Conservation (phyloP, 2,888 invertebrate species). For the Campoplex capitator region DNA sequence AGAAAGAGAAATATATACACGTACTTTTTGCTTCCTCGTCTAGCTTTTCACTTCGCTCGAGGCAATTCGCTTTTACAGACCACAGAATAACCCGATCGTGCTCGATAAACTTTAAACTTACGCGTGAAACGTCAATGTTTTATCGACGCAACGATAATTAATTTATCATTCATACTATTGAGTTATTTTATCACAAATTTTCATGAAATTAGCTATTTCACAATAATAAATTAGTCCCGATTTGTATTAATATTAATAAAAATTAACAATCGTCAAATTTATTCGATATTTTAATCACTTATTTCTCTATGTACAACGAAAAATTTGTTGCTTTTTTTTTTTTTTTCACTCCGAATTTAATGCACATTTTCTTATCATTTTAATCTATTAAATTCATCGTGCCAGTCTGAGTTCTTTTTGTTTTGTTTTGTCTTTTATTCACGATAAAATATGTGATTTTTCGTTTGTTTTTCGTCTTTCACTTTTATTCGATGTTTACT, state of each 20-base stretch:
- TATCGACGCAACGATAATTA: background rate
- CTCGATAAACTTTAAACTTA: constrained; percentile 23
- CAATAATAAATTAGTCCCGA: background rate
- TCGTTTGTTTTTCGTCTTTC: background rate
- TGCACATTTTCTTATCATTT: background rate
- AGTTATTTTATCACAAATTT: background rate
- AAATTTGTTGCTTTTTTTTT: background rate
- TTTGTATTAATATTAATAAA: background rate
- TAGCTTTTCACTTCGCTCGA: constrained; percentile 45
- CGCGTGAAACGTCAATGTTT: background rate
- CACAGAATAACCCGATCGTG: constrained; percentile 24
- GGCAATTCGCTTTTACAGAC: constrained; percentile 27
- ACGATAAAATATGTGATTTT: background rate
- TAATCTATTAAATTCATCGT: background rate
- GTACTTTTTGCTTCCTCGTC: background rate
- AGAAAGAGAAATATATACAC: constrained; percentile 18
- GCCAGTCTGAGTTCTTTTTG: background rate
- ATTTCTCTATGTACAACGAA: background rate
- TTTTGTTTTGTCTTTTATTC: background rate
- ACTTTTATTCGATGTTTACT: background rate
- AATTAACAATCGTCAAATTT: background rate
- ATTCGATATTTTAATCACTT: background rate
- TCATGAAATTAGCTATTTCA: background rate
- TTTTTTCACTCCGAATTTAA: background rate
- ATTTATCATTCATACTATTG: background rate